These are phyloP conservation scores for Elysia crispata DNA, from an alignment of 2,888 invertebrate species.

Conservation along the genomic window DNA sequence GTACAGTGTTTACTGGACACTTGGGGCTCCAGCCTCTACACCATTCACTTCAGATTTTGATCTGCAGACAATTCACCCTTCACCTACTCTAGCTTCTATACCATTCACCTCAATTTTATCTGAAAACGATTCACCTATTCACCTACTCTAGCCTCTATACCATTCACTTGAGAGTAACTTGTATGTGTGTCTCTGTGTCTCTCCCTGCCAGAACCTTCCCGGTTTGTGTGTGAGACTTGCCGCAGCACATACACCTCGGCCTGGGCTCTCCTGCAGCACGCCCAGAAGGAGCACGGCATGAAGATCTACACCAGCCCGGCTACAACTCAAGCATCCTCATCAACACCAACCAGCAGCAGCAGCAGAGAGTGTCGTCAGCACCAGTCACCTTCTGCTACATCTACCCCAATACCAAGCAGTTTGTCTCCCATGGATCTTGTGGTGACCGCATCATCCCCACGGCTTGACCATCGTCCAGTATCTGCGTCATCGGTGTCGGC, in stretches of 20 bases:
- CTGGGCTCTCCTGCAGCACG: conserved; percentile 96
- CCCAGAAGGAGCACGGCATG: conserved; percentile 94
- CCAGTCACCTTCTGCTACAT: conserved; percentile 34
- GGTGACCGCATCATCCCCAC: conserved; percentile 43
- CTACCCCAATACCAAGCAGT: conserved; percentile 13
- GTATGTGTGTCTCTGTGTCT: too few relatives aligned
- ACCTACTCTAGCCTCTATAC: too few relatives aligned
- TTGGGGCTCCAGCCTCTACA: too few relatives aligned
- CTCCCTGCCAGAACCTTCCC: conserved; percentile 93
- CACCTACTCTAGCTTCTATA: too few relatives aligned
- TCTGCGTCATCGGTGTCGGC: conserved; percentile 68
- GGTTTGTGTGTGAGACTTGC: conserved; percentile 95
- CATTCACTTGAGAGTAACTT: too few relatives aligned
- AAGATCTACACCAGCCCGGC: conserved; percentile 85
- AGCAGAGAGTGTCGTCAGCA: conserved; percentile 44
- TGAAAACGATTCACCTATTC: too few relatives aligned
- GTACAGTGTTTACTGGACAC: too few relatives aligned
- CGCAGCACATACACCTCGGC: conserved; percentile 94
- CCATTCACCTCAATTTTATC: too few relatives aligned
- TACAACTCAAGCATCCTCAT: conserved; percentile 13
- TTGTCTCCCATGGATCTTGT: conserved; percentile 44
- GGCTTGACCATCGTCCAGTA: conserved; percentile 50
- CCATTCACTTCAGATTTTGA: too few relatives aligned
- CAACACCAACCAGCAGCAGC: conserved; percentile 49
- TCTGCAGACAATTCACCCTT: too few relatives aligned